These are phyloP conservation scores for Drosophila mulleri DNA, from an alignment of 2,888 invertebrate genomes.

Conservation along the genomic window DNA sequence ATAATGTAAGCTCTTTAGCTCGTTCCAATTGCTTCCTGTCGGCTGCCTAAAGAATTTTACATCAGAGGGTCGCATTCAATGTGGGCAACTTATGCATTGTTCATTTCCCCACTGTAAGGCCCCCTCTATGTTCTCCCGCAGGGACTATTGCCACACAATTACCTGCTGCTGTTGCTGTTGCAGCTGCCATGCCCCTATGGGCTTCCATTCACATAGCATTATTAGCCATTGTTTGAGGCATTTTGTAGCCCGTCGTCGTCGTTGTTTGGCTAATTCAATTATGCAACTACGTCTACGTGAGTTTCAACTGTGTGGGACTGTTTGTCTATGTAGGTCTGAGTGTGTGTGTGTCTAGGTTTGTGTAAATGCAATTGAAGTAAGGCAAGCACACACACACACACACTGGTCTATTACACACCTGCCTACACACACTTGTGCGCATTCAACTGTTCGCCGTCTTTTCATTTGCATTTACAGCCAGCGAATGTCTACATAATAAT, in stretches of 20 bases:
- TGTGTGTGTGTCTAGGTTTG: neutral
- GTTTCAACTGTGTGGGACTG: slow-evolving; percentile 18
- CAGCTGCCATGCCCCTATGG: slow-evolving; percentile 19
- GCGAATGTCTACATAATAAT: slow-evolving; percentile 38
- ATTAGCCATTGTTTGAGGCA: slow-evolving; percentile 59
- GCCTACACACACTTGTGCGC: slow-evolving; percentile 53
- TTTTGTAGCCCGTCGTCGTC: slow-evolving; percentile 47
- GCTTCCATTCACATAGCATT: slow-evolving; percentile 44
- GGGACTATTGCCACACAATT: slow-evolving; percentile 45
- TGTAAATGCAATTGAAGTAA: slow-evolving; percentile 55
- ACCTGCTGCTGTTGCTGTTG: slow-evolving; percentile 7
- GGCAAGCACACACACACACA: slow-evolving; percentile 26
- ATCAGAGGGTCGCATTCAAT: slow-evolving; percentile 14
- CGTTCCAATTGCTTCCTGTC: slow-evolving; percentile 34
- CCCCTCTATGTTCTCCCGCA: slow-evolving; percentile 1
- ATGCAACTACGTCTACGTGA: slow-evolving; percentile 54
- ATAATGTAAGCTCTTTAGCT: slow-evolving; percentile 3
- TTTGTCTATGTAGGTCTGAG: slow-evolving; percentile 19
- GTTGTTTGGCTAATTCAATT: slow-evolving; percentile 75
- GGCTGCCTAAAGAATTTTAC: slow-evolving; percentile 21
- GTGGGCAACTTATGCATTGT: slow-evolving; percentile 34
- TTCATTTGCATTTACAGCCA: slow-evolving; percentile 40
- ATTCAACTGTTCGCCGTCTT: slow-evolving; percentile 20
- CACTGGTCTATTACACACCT: slow-evolving; percentile 52
- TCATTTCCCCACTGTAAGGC: slow-evolving; percentile 15